These are phyloP conservation scores for Zaprionus lachaisei DNA, from an alignment of 1,140 invertebrate genomes.

Conservation along the genomic window DNA sequence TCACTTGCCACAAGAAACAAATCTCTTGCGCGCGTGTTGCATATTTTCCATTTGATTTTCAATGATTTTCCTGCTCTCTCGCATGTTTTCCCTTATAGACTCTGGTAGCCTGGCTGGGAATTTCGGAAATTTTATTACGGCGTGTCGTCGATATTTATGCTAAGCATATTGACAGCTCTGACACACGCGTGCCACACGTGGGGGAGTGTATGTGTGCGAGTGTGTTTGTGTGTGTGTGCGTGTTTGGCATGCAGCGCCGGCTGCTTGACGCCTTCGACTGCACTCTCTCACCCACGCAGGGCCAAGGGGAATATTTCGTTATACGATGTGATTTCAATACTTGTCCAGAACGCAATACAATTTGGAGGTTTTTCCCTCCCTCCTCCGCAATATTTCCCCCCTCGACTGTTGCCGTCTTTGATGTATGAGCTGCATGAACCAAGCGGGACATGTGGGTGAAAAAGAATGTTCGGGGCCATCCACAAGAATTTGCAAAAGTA, in stretches of 20 bases:
- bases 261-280: not conserved
- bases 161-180: constrained; percentile 24
- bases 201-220: not conserved
- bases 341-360: constrained; percentile 23
- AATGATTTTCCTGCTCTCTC: not conserved
- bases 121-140: constrained; percentile 6
- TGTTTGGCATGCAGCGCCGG: constrained; percentile 26
- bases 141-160: constrained; percentile 9
- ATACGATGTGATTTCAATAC: constrained; percentile 32
- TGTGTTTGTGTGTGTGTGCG: not conserved
- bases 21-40: not conserved
- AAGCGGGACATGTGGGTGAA: not conserved
- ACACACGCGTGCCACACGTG: not conserved
- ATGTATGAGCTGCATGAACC: constrained; percentile 20
- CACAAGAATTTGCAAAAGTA: constrained; percentile 18
- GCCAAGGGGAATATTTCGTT: constrained; percentile 13
- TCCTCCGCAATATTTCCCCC: not conserved
- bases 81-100: constrained; percentile 13
- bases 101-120: not conserved
- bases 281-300: not conserved
- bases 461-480: constrained; percentile 6
- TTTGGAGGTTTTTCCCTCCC: not conserved
- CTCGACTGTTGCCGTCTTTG: constrained; percentile 8
- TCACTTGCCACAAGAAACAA: constrained; percentile 17
- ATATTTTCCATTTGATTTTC: constrained; percentile 18